A percentile compares a stretch with the other conserved stretches of the same genome.
Conservation (phyloP, 1,140 invertebrate species). For the Physella acuta region DNA sequence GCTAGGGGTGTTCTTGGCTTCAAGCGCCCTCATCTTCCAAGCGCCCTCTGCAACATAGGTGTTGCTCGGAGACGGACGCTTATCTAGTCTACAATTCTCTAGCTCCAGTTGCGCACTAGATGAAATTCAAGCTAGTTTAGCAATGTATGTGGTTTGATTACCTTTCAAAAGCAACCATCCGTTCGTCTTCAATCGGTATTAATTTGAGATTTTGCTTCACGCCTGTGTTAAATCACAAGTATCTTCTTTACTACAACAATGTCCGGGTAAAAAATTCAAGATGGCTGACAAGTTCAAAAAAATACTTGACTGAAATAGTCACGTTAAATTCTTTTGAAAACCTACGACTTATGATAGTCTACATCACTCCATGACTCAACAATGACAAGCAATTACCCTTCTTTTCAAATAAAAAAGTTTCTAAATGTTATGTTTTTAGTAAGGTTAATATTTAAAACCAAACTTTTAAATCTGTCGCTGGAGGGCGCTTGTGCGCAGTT, state of each 20-base stretch:
- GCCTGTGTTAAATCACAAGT: background rate
- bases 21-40: slow-evolving; percentile 26
- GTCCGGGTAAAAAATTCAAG: background rate
- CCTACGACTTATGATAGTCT: no score
- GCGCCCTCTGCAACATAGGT: slow-evolving; percentile 20
- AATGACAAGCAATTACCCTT: no score
- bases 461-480: no score
- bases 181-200: background rate
- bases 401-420: no score
- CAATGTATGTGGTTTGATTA: background rate
- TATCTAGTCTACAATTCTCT: background rate
- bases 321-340: no score
- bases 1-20: slow-evolving; percentile 23
- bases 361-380: no score
- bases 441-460: no score
- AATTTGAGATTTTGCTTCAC: background rate
- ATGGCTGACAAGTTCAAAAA: background rate
- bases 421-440: no score
- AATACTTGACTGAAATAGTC: background rate
- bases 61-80: slow-evolving; percentile 24
- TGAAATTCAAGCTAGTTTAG: background rate
- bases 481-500: no score
- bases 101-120: background rate
- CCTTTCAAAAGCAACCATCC: background rate
- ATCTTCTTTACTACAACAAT: no score